Evolutionary conservation across 2,797 vertebrate genomes (phyloP).

Genomic region (Bucorvus abyssinicus): DNA sequence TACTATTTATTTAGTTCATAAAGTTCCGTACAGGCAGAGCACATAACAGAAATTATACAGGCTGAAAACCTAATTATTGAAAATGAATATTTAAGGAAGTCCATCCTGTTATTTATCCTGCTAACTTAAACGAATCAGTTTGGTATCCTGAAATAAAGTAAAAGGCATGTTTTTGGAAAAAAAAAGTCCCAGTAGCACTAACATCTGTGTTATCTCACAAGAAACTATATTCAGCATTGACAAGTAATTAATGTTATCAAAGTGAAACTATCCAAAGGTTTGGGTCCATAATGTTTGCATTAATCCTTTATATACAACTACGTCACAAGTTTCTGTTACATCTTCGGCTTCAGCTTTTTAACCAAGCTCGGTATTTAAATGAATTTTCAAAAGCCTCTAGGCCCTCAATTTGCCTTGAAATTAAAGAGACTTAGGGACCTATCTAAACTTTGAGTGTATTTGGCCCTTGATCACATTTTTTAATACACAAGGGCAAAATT

Average conservation of each 20-base stretch:
- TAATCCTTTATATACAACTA: background rate
- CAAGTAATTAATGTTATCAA: background rate
- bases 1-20: background rate
- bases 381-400: background rate
- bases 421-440: background rate
- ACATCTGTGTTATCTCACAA: background rate
- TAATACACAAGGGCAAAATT: background rate
- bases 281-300: background rate
- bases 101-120: background rate
- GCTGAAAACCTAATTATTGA: background rate
- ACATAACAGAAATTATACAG: background rate
- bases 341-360: background rate
- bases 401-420: background rate
- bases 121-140: background rate
- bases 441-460: background rate
- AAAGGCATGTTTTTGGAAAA: background rate
- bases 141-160: background rate
- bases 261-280: background rate
- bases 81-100: background rate
- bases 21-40: background rate
- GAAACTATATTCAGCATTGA: background rate
- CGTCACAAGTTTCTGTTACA: background rate
- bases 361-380: background rate
- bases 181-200: background rate
- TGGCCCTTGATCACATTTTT: background rate